phyloP scores from a whole-genome alignment of 2,113 vertebrate genomes.

The Castor canadensis region DNA sequence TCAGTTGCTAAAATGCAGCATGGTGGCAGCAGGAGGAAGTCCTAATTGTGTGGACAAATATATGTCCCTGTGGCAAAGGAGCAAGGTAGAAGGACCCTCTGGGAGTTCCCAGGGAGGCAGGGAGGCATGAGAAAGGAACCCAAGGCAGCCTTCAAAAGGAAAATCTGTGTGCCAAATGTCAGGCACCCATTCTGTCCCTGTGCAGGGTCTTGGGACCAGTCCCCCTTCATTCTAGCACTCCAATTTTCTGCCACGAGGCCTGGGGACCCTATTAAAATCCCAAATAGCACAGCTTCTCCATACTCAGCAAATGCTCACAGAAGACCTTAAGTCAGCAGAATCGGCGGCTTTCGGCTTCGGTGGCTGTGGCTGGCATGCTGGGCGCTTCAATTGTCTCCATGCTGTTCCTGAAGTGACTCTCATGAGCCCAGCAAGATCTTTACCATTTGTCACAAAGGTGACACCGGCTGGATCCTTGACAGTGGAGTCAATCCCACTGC shows the following conservation, averaged over 20 bases:
- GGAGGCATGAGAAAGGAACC: background rate
- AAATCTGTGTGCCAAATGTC: fast-evolving
- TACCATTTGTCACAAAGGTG: background rate
- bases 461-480: background rate
- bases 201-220: background rate
- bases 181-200: background rate
- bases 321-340: conserved; percentile 68
- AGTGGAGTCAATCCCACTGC: fast-evolving
- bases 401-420: background rate
- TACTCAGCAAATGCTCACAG: conserved; percentile 63
- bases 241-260: background rate
- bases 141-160: background rate
- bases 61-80: background rate
- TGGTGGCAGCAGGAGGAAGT: background rate
- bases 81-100: background rate
- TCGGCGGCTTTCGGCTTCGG: background rate
- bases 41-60: background rate
- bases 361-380: background rate
- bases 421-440: conserved; percentile 29
- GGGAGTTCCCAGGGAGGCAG: background rate
- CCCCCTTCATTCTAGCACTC: background rate
- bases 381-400: background rate
- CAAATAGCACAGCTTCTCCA: background rate
- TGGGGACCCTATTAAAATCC: conserved; percentile 1
- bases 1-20: background rate